phyloP scores from a whole-genome alignment of 2,888 invertebrate genomes.

The Hirtodrosophila duncani region DNA sequence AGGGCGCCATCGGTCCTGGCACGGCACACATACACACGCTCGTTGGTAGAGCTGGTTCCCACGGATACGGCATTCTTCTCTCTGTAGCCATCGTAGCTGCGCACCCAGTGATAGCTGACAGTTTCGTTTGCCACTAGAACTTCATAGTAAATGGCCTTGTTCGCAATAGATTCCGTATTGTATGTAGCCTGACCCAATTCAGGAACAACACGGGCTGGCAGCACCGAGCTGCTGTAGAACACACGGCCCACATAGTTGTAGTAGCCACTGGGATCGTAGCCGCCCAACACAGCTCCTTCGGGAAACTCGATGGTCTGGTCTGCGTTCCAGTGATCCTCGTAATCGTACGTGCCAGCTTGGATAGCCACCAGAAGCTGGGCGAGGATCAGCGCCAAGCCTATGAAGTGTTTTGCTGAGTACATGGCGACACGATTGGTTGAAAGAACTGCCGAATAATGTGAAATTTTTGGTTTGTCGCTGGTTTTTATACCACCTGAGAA shows the following conservation, averaged over 20 bases:
- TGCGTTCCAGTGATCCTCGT: slow-evolving; percentile 29
- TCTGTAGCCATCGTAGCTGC: slow-evolving; percentile 35
- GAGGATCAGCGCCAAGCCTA: slow-evolving; percentile 21
- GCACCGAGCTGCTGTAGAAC: neutral
- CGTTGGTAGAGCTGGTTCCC: slow-evolving; percentile 25
- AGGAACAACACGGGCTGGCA: slow-evolving; percentile 44
- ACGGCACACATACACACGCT: slow-evolving; percentile 37
- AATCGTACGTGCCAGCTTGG: slow-evolving; percentile 26
- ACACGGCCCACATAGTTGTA: slow-evolving; percentile 45
- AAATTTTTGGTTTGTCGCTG: no score
- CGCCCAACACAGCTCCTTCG: slow-evolving; percentile 33
- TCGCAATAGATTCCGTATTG: slow-evolving; percentile 18
- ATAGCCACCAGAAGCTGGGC: slow-evolving; percentile 31
- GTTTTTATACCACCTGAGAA: no score
- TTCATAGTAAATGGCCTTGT: slow-evolving; percentile 1
- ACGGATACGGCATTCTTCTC: slow-evolving; percentile 34
- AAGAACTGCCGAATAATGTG: no score
- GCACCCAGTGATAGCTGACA: slow-evolving; percentile 34
- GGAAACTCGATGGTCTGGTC: slow-evolving; percentile 26
- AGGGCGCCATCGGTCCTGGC: slow-evolving; percentile 7
- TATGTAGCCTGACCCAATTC: slow-evolving; percentile 27
- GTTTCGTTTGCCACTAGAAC: slow-evolving; percentile 19
- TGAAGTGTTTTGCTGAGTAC: slow-evolving; percentile 19
- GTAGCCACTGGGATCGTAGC: slow-evolving; percentile 40
- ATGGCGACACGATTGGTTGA: no score